Evolutionary conservation across 1,140 invertebrate species (phyloP).

Genomic region (Latrodectus geometricus): DNA sequence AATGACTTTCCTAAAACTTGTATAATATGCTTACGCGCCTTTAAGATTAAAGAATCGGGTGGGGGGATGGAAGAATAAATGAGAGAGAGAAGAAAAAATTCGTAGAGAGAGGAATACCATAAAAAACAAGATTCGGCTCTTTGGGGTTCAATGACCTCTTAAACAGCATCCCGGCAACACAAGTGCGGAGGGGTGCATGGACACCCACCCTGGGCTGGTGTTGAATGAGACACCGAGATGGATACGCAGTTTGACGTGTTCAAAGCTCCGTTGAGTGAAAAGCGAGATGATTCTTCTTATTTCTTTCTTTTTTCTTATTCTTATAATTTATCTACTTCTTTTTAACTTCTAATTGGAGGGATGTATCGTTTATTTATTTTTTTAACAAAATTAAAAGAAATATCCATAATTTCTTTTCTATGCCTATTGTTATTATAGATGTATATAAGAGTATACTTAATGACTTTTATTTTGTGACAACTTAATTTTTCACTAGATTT

Average conservation of each 20-base stretch:
- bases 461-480: no score
- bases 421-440: no score
- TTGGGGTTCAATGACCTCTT: slow-evolving; percentile 27
- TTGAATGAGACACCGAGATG: slow-evolving; percentile 21
- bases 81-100: slow-evolving; percentile 10
- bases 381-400: no score
- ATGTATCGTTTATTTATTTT: no score
- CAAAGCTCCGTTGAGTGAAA: no score
- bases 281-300: no score
- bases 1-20: background rate
- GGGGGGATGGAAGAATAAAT: slow-evolving; percentile 24
- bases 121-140: slow-evolving; percentile 28
- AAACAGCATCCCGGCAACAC: slow-evolving; percentile 43
- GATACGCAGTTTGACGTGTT: slow-evolving; percentile 21
- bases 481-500: no score
- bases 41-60: slow-evolving; percentile 13
- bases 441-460: no score
- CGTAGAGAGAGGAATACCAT: slow-evolving; percentile 17
- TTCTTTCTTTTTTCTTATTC: no score
- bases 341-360: no score
- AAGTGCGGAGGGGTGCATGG: slow-evolving; percentile 13
- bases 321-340: no score
- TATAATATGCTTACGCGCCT: slow-evolving; percentile 31
- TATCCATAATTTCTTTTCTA: no score
- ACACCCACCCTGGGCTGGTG: slow-evolving; percentile 31